phyloP scores from a whole-genome alignment of 2,113 vertebrate genomes.

The Prinia subflava region DNA sequence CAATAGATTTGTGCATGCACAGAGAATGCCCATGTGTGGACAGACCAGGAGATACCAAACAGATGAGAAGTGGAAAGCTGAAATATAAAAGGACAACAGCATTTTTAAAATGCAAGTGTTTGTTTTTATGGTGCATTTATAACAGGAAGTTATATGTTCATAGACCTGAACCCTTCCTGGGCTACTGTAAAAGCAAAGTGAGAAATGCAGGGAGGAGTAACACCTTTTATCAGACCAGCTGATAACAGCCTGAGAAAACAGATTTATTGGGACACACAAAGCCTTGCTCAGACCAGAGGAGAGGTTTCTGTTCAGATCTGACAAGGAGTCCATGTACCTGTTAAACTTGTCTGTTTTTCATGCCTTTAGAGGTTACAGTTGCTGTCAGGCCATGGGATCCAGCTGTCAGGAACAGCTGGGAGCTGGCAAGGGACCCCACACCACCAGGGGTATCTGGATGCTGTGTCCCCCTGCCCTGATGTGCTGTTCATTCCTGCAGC shows the following conservation, averaged over 20 bases:
- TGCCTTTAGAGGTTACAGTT: background rate
- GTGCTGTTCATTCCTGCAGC: background rate
- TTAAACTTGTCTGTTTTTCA: background rate
- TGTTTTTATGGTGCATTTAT: background rate
- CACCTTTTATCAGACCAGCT: background rate
- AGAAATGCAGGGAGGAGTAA: background rate
- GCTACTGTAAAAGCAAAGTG: background rate
- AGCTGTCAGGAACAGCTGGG: background rate
- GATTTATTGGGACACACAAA: background rate
- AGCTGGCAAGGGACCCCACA: background rate
- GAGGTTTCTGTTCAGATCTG: background rate
- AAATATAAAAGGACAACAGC: background rate
- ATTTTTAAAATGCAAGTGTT: background rate
- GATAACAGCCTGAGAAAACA: background rate
- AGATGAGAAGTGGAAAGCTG: background rate
- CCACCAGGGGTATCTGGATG: accelerated
- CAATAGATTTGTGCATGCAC: background rate
- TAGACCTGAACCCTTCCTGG: background rate
- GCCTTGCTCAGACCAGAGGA: background rate
- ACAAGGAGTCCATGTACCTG: background rate
- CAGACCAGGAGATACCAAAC: background rate
- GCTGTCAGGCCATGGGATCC: background rate
- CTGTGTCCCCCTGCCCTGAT: background rate
- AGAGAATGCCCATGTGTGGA: background rate
- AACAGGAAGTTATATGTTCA: background rate